Evolutionary conservation across 2,888 invertebrate genomes (phyloP).

Genomic region (Drosophila ustulata): DNA sequence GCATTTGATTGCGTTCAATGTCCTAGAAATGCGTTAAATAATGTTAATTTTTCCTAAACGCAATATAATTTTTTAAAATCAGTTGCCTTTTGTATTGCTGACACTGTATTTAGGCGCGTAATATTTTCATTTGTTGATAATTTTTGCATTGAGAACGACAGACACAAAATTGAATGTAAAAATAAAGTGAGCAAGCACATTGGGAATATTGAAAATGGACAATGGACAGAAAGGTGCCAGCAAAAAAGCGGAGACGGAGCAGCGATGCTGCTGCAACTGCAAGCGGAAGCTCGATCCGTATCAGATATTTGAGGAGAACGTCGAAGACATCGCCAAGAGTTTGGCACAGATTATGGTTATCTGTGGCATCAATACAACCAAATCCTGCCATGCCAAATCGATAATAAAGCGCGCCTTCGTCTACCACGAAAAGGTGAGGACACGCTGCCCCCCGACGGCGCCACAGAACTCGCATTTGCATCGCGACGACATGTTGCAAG

Average conservation of each 20-base stretch:
- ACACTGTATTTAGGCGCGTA: neutral
- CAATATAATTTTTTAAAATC: neutral
- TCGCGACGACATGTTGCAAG: constrained; percentile 78
- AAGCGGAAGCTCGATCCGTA: constrained; percentile 61
- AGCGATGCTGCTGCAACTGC: constrained; percentile 60
- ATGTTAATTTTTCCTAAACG: too few species aligned
- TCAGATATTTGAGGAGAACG: constrained; percentile 70
- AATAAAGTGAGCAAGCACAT: constrained; percentile 3
- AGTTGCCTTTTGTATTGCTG: neutral
- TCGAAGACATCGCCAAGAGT: constrained; percentile 67
- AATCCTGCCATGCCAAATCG: constrained; percentile 71
- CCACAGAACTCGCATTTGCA: constrained; percentile 58
- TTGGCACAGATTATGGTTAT: constrained; percentile 71
- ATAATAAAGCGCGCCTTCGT: constrained; percentile 77
- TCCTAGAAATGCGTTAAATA: too few species aligned
- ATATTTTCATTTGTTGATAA: neutral
- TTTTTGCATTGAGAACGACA: constrained; percentile 1
- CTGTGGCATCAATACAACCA: constrained; percentile 79
- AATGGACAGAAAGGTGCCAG: constrained; percentile 18
- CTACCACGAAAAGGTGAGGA: constrained; percentile 77
- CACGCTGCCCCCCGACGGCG: constrained; percentile 48
- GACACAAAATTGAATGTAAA: constrained; percentile 47
- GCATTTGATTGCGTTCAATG: too few species aligned
- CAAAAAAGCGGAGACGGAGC: neutral
- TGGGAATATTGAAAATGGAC: constrained; percentile 24